These are phyloP conservation scores for Epirrhoe tristata DNA, from an alignment of 2,888 invertebrate genomes.

Conservation along the genomic window DNA sequence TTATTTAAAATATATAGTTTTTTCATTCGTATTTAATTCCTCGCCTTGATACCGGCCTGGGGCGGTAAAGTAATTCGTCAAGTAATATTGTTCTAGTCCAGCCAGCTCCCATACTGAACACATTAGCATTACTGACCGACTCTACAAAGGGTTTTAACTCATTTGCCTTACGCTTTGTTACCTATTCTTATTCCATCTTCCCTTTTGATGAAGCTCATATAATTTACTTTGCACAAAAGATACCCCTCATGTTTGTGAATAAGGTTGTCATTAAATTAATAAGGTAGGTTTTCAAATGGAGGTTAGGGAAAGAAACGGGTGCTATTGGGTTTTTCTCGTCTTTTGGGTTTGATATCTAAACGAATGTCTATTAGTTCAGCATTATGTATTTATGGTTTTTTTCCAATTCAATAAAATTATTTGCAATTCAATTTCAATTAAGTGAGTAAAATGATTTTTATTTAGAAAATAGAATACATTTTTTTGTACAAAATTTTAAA, in stretches of 20 bases:
- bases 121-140: conserved; percentile 54
- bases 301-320: conserved; percentile 28
- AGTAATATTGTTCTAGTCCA: background rate
- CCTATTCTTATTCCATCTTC: conserved; percentile 68
- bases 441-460: too few species aligned
- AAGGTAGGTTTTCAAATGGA: conserved; percentile 41
- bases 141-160: conserved; percentile 78
- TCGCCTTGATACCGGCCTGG: too few species aligned
- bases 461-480: too few species aligned
- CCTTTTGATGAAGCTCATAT: conserved; percentile 64
- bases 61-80: background rate
- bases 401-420: too few species aligned
- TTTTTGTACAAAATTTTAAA: too few species aligned
- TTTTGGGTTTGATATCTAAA: conserved; percentile 3
- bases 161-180: conserved; percentile 75
- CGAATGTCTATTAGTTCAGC: too few species aligned
- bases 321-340: conserved; percentile 25
- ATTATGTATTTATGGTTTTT: too few species aligned
- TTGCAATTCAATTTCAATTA: too few species aligned
- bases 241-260: conserved; percentile 63
- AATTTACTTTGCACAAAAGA: conserved; percentile 71
- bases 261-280: conserved; percentile 46
- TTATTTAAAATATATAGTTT: too few species aligned
- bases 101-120: conserved; percentile 13
- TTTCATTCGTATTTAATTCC: too few species aligned